Evolutionary conservation across 2,113 vertebrate genomes (phyloP), one percentile per base, ranked within the genome.

Genomic region (Neodontobutis hainanensis): DNA sequence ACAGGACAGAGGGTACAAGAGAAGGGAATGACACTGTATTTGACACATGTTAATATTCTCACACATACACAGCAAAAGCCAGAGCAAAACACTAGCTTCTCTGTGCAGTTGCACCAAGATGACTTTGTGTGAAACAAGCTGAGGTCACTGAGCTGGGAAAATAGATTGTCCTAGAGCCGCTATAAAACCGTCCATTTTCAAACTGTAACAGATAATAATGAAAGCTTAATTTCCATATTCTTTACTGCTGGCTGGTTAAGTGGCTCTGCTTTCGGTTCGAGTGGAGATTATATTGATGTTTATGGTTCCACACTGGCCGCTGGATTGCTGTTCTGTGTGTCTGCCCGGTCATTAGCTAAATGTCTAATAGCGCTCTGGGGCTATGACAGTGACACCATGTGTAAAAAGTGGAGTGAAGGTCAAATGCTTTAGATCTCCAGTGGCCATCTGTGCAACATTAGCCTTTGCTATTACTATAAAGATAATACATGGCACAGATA

Each of bases 151-250:
- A 69, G 62, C 49, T 35, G 53, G 70, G 53, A 78, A 60, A 86
- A 76, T 43, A 61, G 56, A 88, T 81, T 58, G 62, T 53, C 57
- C 77, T 58, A 6, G 8, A 78, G 70, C 67, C 19, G 74, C 60
- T 65, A 72, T 82, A 84, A 84, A 87, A 82, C 71, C 6, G 45
- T 32, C 53, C 32, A n/a, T 86, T 88, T 81, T 78, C 68, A 75
- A 82, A 81, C 47, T 77, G 67, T 65, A 75, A 69, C 77, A 48
- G 73, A 79, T 85, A 85, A 84, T 75, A 80, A 78, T 77, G 67
- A 77, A 77, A 70, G 73, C 74, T 77, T 82, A 59, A 86, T 85
- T 83, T 81, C 70, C 73, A 80, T 73, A 81, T 83, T 84, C 68
- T 87, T 81, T 74, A 85, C 35, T 74, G 75, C 47, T 62, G 55